A percentile compares a stretch with the other conserved stretches of the same genome.
phyloP scores from a whole-genome alignment of 2,113 vertebrate genomes.

The Siniperca chuatsi region DNA sequence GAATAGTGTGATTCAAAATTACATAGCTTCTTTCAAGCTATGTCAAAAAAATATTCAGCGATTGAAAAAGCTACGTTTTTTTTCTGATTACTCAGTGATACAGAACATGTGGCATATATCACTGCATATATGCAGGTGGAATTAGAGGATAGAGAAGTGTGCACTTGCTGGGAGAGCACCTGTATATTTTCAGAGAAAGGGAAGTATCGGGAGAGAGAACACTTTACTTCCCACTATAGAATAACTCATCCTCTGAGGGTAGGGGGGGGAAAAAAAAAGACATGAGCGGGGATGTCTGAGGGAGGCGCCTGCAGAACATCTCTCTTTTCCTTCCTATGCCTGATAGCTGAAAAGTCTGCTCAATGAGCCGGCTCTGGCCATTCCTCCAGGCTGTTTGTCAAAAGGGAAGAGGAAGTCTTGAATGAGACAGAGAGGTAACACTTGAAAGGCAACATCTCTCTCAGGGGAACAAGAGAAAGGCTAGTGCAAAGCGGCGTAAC shows the following conservation, averaged over 20 bases:
- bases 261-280: background rate
- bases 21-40: background rate
- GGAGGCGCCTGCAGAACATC: slow-evolving; percentile 56
- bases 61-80: slow-evolving; percentile 4
- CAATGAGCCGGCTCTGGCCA: slow-evolving; percentile 58
- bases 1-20: slow-evolving; percentile 3
- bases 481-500: slow-evolving; percentile 54
- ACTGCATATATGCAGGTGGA: slow-evolving; percentile 34
- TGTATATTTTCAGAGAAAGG: slow-evolving; percentile 49
- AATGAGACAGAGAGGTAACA: slow-evolving; percentile 71
- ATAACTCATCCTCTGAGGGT: slow-evolving; percentile 59
- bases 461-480: slow-evolving; percentile 63
- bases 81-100: slow-evolving; percentile 9
- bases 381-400: slow-evolving; percentile 60
- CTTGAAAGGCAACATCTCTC: slow-evolving; percentile 77
- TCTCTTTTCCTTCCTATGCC: slow-evolving; percentile 27
- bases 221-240: slow-evolving; percentile 47
- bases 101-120: slow-evolving; percentile 44
- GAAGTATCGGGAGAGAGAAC: slow-evolving; percentile 43
- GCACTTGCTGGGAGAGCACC: slow-evolving; percentile 46
- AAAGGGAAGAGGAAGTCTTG: slow-evolving; percentile 74
- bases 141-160: slow-evolving; percentile 26
- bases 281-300: slow-evolving; percentile 39
- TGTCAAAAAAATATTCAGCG: background rate
- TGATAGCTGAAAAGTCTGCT: slow-evolving; percentile 56